Percentiles rank a stretch among this genome's conserved stretches.
Conservation (phyloP, 2,888 invertebrate species). For the Lasioglossum vierecki region DNA sequence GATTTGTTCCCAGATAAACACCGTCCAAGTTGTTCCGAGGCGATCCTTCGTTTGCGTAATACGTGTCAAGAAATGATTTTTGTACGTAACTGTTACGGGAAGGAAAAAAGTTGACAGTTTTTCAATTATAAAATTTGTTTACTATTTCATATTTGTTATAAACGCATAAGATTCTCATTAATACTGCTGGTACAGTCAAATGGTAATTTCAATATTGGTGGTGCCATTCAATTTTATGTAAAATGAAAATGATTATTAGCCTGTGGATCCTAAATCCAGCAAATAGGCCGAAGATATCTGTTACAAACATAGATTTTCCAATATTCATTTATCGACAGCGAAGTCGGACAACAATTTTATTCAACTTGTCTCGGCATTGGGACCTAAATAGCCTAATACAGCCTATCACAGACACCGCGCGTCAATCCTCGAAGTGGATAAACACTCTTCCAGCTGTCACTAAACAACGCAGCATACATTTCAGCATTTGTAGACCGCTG, state of each 20-base stretch:
- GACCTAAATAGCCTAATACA: neutral
- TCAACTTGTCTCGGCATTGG: neutral
- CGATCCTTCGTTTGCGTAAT: neutral
- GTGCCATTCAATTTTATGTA: neutral
- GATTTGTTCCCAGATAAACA: neutral
- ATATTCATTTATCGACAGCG: neutral
- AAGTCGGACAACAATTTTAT: neutral
- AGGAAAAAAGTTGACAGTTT: neutral
- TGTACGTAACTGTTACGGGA: neutral
- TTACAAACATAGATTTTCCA: neutral
- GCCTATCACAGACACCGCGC: neutral
- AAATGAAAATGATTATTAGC: neutral
- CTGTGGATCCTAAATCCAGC: neutral
- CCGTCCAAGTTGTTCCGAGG: neutral
- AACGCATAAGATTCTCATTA: neutral
- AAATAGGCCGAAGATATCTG: neutral
- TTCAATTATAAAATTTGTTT: neutral
- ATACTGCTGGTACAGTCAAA: neutral
- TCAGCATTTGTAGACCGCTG: neutral
- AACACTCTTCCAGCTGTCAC: neutral
- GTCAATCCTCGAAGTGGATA: neutral
- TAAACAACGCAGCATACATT: neutral
- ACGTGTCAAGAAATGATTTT: neutral
- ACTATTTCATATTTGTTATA: neutral
- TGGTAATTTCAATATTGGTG: neutral